Base-by-base conservation (phyloP, 2,797 vertebrate genomes). In the Coluber constrictor region DNA sequence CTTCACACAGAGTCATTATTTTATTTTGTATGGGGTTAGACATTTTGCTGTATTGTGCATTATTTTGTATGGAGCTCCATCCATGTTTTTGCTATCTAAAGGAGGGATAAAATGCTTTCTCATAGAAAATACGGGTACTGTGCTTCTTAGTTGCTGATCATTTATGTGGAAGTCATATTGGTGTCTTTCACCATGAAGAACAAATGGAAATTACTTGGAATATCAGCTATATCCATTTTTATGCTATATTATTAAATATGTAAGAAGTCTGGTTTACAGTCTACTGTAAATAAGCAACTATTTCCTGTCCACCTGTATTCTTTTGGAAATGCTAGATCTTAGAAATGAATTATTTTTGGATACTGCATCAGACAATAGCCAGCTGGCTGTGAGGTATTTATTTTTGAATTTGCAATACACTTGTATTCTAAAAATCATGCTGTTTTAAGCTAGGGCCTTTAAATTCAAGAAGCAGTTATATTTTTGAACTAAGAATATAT, bases 301-400 rank as follows among this genome's bases (percentile, higher is more conserved):
- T 74, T 93, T 90, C 25, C 47, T 20, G 16, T 87, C 0, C 3
- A 37, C 94, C 29, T 90, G 9, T n/a, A 86, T 83, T 91, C 20
- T 90, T 90, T 96, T 94, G 94, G 94, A 95, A 97, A 95, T 91
- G 95, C 47, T 96, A 94, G 86, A 91, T 10, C 93, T 94, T 96
- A 94, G 94, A 92, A 95, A 90, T 51, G 87, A 57, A 92, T 94
- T 96, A 97, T 96, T 96, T 96, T 95, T 95, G 96, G 96, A 63
- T 74, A 92, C 94, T 96, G 92, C 93, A 93, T 95, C 90, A 96
- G 90, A 90, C 86, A 95, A 94, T 95, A 94, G 93, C 59, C 95
- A 95, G 92, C 92, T 95, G 93, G 91, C 94, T 97, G 88, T 90
- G 96, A 94, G 95, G 92, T 95, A 95, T 70, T 96, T 96, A 93